These are phyloP conservation scores for Sarcophaga caerulescens DNA, from an alignment of 2,888 invertebrate species.

Conservation along the genomic window DNA sequence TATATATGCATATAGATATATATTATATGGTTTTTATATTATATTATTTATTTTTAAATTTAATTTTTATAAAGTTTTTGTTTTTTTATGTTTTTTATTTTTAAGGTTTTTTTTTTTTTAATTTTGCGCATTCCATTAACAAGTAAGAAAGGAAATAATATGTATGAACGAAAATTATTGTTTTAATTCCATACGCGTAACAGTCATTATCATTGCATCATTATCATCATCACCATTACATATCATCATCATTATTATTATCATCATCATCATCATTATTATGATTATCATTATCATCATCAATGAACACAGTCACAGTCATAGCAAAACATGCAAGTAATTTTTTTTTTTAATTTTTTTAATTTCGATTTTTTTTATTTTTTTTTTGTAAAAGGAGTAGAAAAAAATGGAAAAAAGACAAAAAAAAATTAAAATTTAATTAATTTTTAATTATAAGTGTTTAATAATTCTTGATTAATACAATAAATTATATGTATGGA, in stretches of 20 bases:
- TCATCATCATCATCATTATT: constrained; percentile 46
- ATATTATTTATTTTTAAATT: constrained; percentile 31
- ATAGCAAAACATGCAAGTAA: constrained; percentile 67
- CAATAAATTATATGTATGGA: neutral
- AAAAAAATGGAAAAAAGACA: constrained; percentile 58
- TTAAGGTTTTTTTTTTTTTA: constrained; percentile 15
- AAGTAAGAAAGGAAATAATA: constrained; percentile 51
- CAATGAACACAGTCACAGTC: constrained; percentile 59
- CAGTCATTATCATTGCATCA: constrained; percentile 55
- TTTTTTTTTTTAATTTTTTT: constrained; percentile 52
- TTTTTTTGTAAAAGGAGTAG: constrained; percentile 59
- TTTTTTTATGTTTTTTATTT: constrained; percentile 4
- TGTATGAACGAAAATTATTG: constrained; percentile 23
- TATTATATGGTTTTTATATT: constrained; percentile 36
- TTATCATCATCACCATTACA: constrained; percentile 42
- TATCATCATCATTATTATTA: constrained; percentile 37
- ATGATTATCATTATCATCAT: constrained; percentile 44
- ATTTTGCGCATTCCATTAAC: constrained; percentile 63
- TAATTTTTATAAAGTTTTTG: constrained; percentile 6
- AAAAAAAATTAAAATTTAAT: constrained; percentile 59
- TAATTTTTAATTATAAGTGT: constrained; percentile 36
- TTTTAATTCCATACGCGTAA: constrained; percentile 62
- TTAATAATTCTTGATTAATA: neutral
- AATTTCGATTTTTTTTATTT: constrained; percentile 27
- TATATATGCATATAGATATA: constrained; percentile 24